phyloP scores from a whole-genome alignment of 2,888 invertebrate species.

The Vesta saturnalis region DNA sequence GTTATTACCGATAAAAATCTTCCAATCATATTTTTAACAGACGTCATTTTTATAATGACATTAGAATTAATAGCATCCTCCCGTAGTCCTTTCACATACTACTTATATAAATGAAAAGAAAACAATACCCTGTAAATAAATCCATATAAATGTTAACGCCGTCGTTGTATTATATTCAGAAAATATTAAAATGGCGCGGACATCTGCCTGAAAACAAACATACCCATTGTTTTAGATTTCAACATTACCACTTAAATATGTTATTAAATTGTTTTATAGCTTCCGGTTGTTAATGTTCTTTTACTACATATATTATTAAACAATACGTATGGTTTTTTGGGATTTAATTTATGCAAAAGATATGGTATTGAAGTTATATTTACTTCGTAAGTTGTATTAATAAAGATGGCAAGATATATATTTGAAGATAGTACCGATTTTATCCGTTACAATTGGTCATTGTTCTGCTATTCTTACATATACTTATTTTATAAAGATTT shows the following conservation, averaged over 20 bases:
- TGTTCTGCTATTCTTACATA: slow-evolving; percentile 57
- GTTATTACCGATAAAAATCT: slow-evolving; percentile 6
- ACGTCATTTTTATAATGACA: slow-evolving; percentile 48
- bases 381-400: slow-evolving; percentile 50
- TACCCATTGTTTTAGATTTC: slow-evolving; percentile 60
- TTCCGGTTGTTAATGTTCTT: slow-evolving; percentile 56
- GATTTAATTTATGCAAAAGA: slow-evolving; percentile 60
- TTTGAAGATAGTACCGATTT: slow-evolving; percentile 47
- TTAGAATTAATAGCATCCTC: slow-evolving; percentile 50
- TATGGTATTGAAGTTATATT: slow-evolving; percentile 51
- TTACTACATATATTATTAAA: slow-evolving; percentile 51
- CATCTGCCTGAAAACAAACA: slow-evolving; percentile 59
- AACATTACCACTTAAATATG: slow-evolving; percentile 61
- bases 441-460: slow-evolving; percentile 57
- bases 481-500: slow-evolving; percentile 50
- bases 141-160: slow-evolving; percentile 53
- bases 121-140: slow-evolving; percentile 59
- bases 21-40: neutral
- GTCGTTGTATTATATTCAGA: slow-evolving; percentile 51
- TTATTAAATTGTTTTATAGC: slow-evolving; percentile 63
- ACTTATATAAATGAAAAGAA: slow-evolving; percentile 48
- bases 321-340: slow-evolving; percentile 39
- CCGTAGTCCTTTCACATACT: slow-evolving; percentile 53
- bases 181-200: slow-evolving; percentile 55
- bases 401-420: slow-evolving; percentile 47